These are phyloP conservation scores for Cryptotermes secundus DNA, from an alignment of 1,140 invertebrate genomes.

Conservation along the genomic window DNA sequence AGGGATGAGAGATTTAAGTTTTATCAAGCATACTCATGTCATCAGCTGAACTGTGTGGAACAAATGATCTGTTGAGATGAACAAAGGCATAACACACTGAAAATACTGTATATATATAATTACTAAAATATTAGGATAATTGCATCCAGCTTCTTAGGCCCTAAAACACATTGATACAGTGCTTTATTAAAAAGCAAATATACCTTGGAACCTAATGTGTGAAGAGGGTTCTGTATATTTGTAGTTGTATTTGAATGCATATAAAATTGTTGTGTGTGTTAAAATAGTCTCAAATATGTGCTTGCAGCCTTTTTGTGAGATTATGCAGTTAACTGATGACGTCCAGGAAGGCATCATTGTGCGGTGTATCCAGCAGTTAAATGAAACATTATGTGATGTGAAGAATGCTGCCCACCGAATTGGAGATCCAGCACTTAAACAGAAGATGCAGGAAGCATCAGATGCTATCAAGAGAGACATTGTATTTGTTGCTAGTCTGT, in stretches of 20 bases:
- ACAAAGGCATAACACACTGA: too few relatives aligned
- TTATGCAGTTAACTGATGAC: slow-evolving; percentile 89
- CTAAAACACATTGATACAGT: too few relatives aligned
- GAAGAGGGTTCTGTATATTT: background rate
- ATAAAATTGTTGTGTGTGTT: background rate
- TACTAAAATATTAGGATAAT: too few relatives aligned
- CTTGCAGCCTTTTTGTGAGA: slow-evolving; percentile 82
- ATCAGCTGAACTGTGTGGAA: too few relatives aligned
- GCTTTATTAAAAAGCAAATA: too few relatives aligned
- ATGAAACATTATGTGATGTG: slow-evolving; percentile 90
- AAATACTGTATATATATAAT: too few relatives aligned
- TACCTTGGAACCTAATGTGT: background rate
- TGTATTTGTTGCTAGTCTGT: slow-evolving; percentile 96
- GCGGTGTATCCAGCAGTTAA: slow-evolving; percentile 92
- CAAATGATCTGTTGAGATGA: too few relatives aligned
- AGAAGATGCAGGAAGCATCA: slow-evolving; percentile 95
- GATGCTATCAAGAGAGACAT: slow-evolving; percentile 94
- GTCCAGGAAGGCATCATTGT: slow-evolving; percentile 99
- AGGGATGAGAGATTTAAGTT: too few relatives aligned
- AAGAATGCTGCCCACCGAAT: slow-evolving; percentile 90
- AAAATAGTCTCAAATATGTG: slow-evolving; percentile 31
- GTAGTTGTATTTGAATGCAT: too few relatives aligned
- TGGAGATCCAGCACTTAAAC: slow-evolving; percentile 85
- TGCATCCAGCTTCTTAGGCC: too few relatives aligned
- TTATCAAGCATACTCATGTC: too few relatives aligned